Evolutionary conservation across 2,888 invertebrate species (phyloP), one percentile per base, ranked within the genome.

Genomic region (Oxyteleia sp.): DNA sequence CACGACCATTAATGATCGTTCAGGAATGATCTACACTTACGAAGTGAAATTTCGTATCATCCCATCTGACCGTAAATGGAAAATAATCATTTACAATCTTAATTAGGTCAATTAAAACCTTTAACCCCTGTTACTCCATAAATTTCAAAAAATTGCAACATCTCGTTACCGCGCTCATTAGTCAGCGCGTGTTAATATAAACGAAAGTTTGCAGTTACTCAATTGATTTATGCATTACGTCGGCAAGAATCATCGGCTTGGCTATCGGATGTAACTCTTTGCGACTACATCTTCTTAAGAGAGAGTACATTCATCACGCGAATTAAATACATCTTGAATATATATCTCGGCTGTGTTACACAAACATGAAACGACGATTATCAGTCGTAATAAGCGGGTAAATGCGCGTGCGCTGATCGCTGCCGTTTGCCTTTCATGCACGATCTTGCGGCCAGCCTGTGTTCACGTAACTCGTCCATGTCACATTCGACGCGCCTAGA

Each of bases 401-500:
- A n/a, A n/a, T n/a, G n/a, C n/a, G n/a, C n/a, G n/a, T n/a, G n/a
- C n/a, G n/a, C n/a, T n/a, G n/a, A n/a, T n/a, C 59, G 76, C 66
- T 81, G 74, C 61, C 74, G 74, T 72, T 80, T 45, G 47, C 32
- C 29, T 64, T 45, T 45, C 35, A 57, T 43, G 76, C 76, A 38
- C 66, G 55, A 75, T 64, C 64, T 20, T 47, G 75, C 45, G 75
- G 45, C 16, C 45, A 43, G 49, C 38, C 41, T 18, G 35, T 26
- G 43, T 47, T 35, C 64, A 41, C 45, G 51, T 53, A 66, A 57
- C 75, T 51, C 66, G 66, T 66, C 41, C 68, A 20, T 59, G 61
- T 61, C 51, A 15, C 49, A 68, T 68, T 61, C 64, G 75, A 72
- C 71, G 64, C 79, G 59, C 49, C 53, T 72, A 51, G 72, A 72